phyloP scores from a whole-genome alignment of 1,140 invertebrate species.

The Chironomus striatipennis region DNA sequence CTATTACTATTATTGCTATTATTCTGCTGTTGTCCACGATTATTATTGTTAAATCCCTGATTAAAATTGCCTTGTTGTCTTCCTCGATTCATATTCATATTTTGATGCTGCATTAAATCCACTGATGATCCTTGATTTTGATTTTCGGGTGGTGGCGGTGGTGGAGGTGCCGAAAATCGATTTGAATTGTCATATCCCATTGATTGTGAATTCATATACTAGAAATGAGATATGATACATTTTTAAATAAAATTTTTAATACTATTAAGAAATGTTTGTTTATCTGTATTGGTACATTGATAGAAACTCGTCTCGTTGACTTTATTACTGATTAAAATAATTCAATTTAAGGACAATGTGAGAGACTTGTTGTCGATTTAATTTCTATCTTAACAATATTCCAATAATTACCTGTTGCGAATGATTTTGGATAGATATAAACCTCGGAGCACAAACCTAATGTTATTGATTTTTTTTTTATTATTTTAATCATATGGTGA shows the following conservation, averaged over 20 bases:
- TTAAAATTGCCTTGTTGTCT: constrained; percentile 28
- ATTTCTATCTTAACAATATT: no score
- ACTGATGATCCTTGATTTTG: constrained; percentile 40
- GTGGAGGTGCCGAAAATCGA: constrained; percentile 24
- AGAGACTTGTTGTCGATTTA: neutral
- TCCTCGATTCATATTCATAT: neutral
- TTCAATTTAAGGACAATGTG: neutral
- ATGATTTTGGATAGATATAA: no score
- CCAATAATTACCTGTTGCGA: no score
- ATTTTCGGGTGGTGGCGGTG: constrained; percentile 37
- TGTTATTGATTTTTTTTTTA: no score
- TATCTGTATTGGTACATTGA: no score
- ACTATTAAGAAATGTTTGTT: no score
- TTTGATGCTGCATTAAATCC: constrained; percentile 25
- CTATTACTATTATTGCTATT: constrained; percentile 24
- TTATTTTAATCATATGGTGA: no score
- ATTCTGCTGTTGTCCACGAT: constrained; percentile 25
- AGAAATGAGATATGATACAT: neutral
- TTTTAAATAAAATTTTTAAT: no score
- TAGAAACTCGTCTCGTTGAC: no score
- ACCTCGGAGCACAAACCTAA: no score
- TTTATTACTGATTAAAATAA: no score
- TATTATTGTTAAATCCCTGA: constrained; percentile 27
- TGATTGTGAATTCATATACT: neutral
- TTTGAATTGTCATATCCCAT: neutral